Conservation (phyloP, 2,888 invertebrate species). For the Torymus aiolomorphi region DNA sequence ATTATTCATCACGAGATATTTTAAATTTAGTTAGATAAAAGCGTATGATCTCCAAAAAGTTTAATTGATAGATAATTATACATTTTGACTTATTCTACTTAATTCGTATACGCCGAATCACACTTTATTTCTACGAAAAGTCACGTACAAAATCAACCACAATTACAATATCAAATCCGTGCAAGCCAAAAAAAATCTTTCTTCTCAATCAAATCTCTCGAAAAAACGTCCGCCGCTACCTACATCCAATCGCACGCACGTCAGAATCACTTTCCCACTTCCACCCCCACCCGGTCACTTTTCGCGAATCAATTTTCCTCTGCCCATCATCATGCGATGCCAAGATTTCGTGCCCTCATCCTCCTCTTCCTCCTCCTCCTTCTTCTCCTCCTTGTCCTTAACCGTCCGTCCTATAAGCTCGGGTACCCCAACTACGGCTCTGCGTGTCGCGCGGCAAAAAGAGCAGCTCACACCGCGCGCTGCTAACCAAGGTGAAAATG, state of each 20-base stretch:
- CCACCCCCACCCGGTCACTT: not conserved
- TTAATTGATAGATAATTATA: too few species aligned
- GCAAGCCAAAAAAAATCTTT: slow-evolving; percentile 12
- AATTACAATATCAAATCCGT: not conserved
- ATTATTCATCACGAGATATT: too few species aligned
- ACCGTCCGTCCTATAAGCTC: not conserved
- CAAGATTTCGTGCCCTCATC: not conserved
- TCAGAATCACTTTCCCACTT: slow-evolving; percentile 16
- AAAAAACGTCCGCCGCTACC: not conserved
- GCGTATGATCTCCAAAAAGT: too few species aligned
- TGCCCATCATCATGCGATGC: not conserved
- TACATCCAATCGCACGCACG: not conserved
- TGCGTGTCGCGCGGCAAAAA: slow-evolving; percentile 21
- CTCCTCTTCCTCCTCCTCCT: too few species aligned
- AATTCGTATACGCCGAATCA: too few species aligned
- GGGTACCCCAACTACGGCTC: not conserved
- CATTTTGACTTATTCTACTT: too few species aligned
- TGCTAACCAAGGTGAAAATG: slow-evolving; percentile 55
- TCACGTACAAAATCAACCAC: too few species aligned
- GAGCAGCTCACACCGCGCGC: not conserved
- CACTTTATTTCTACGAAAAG: too few species aligned
- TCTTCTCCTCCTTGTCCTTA: not conserved
- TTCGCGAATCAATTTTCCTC: slow-evolving; percentile 41
- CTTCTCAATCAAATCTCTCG: not conserved
- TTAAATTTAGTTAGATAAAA: too few species aligned